A percentile compares a stretch with the other conserved stretches of the same genome.
Evolutionary conservation across 1,140 invertebrate genomes (phyloP).

Genomic region (Drosophila littoralis): DNA sequence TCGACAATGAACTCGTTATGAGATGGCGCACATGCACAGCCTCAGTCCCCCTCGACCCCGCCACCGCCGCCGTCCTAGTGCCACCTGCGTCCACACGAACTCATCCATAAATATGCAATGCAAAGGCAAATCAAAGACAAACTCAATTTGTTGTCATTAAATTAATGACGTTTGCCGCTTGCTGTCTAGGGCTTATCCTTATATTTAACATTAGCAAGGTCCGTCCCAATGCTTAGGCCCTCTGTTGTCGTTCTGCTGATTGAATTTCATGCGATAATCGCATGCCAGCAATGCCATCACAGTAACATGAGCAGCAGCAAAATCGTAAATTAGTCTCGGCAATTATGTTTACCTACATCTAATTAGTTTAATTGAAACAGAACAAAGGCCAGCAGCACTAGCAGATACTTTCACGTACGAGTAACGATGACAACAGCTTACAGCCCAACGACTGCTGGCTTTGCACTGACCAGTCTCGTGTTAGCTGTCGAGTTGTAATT

Average conservation of each 20-base stretch:
- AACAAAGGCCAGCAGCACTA: conserved; percentile 48
- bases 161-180: conserved; percentile 64
- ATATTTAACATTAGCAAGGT: conserved; percentile 62
- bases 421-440: conserved; percentile 2
- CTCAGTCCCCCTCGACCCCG: no score
- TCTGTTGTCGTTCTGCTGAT: conserved; percentile 25
- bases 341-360: conserved; percentile 78
- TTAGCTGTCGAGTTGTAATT: conserved; percentile 7
- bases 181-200: conserved; percentile 54
- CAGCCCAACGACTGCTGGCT: neutral
- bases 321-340: conserved; percentile 64
- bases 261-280: conserved; percentile 30
- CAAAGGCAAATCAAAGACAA: conserved; percentile 42
- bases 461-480: neutral
- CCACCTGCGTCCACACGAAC: neutral
- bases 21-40: neutral
- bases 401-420: conserved; percentile 1
- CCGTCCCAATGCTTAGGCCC: neutral
- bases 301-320: conserved; percentile 22
- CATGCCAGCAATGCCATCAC: neutral
- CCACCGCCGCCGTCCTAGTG: neutral
- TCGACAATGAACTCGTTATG: conserved; percentile 56
- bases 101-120: conserved; percentile 64
- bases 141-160: conserved; percentile 73
- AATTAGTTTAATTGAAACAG: conserved; percentile 78